These are phyloP conservation scores for Catostylus mosaicus DNA, from an alignment of 30 jellyfish, hydroid and myxozoan genomes.

Conservation along the genomic window DNA sequence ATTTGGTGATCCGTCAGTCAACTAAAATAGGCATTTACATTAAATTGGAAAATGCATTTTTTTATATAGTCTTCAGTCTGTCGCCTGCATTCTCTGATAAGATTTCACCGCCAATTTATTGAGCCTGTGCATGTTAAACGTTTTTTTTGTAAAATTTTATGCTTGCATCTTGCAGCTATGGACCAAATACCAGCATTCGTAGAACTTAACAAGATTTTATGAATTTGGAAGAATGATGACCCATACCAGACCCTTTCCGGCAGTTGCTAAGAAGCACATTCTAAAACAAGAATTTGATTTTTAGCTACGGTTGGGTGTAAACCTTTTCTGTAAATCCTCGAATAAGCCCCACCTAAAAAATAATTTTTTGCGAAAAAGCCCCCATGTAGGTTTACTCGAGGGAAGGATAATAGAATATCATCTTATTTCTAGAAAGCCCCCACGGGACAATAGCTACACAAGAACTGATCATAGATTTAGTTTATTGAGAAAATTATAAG, in stretches of 20 bases:
- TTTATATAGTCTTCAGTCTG: not conserved
- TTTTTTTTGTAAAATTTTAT: not conserved
- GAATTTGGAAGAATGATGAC: not conserved
- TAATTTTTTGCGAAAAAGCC: not conserved
- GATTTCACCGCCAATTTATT: not conserved
- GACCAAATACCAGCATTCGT: not conserved
- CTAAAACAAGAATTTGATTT: not conserved
- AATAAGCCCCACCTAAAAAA: not conserved
- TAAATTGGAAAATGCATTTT: not conserved
- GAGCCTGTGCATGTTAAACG: not conserved
- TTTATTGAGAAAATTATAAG: not conserved
- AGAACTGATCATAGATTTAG: too few species aligned
- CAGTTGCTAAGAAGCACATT: not conserved
- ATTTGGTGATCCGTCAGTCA: not conserved
- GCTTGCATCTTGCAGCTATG: not conserved
- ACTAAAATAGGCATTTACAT: not conserved
- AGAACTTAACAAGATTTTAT: not conserved
- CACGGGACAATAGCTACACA: too few species aligned
- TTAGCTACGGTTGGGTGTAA: not conserved
- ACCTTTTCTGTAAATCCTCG: not conserved
- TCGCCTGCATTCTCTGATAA: not conserved
- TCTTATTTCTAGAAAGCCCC: not conserved
- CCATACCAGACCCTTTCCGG: too few species aligned
- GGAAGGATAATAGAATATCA: too few species aligned
- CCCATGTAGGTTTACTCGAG: not conserved